These are phyloP conservation scores for Empidonax traillii DNA, from an alignment of 2,113 vertebrate species.

Conservation along the genomic window DNA sequence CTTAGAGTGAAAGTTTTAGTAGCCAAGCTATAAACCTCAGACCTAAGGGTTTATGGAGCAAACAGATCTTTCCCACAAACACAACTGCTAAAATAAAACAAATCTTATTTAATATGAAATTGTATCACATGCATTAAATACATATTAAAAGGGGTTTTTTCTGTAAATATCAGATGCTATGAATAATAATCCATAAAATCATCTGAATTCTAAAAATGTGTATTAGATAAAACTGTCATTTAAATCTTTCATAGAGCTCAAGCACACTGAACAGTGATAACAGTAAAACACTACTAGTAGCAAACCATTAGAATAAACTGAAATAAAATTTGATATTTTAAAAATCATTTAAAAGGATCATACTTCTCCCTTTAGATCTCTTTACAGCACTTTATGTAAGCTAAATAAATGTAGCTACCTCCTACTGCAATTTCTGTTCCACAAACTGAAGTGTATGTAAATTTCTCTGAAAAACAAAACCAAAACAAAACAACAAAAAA, in stretches of 20 bases:
- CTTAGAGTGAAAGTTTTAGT: conserved; percentile 29
- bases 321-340: conserved; percentile 34
- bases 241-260: conserved; percentile 68
- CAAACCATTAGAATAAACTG: conserved; percentile 55
- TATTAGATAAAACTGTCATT: conserved; percentile 69
- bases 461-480: conserved; percentile 13
- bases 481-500: neutral
- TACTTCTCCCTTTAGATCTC: neutral
- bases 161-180: conserved; percentile 74
- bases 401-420: neutral
- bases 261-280: conserved; percentile 53
- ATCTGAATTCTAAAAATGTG: conserved; percentile 66
- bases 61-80: neutral
- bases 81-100: conserved; percentile 38
- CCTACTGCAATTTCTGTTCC: neutral
- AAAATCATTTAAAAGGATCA: neutral
- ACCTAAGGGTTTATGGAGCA: neutral
- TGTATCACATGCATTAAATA: conserved; percentile 65
- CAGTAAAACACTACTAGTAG: conserved; percentile 50
- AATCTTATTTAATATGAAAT: conserved; percentile 63
- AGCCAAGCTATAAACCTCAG: conserved; percentile 24
- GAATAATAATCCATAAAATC: conserved; percentile 74
- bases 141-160: conserved; percentile 71
- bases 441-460: conserved; percentile 56
- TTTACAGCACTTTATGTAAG: neutral